phyloP scores from a whole-genome alignment of 2,888 invertebrate genomes.

The Serripes groenlandicus region DNA sequence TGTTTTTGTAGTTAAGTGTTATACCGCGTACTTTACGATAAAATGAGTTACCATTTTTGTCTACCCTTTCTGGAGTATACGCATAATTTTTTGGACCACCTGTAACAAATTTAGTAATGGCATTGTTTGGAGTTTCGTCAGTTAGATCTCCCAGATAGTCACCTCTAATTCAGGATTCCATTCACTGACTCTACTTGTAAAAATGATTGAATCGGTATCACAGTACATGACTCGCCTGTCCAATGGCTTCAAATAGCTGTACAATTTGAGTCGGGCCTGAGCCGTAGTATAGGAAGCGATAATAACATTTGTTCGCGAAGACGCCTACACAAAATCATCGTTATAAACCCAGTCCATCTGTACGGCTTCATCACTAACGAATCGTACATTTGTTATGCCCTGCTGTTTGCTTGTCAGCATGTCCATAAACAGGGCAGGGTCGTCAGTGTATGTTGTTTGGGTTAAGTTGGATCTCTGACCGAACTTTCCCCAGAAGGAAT shows the following conservation, averaged over 20 bases:
- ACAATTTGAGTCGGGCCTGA: constrained; percentile 15
- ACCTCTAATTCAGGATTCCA: constrained; percentile 28
- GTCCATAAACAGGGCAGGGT: constrained; percentile 31
- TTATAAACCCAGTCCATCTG: constrained; percentile 23
- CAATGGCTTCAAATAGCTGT: constrained; percentile 26
- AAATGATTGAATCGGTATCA: constrained; percentile 37
- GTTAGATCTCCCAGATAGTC: background rate
- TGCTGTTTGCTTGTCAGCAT: constrained; percentile 42
- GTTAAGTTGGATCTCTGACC: constrained; percentile 47
- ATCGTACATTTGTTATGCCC: constrained; percentile 28
- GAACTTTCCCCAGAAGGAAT: constrained; percentile 60
- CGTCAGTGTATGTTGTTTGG: constrained; percentile 21
- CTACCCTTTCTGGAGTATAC: constrained; percentile 1
- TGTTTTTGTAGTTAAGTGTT: constrained; percentile 39
- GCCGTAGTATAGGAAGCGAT: background rate
- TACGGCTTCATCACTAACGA: constrained; percentile 32
- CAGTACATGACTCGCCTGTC: constrained; percentile 15
- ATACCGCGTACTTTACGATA: constrained; percentile 38
- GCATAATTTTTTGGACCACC: constrained; percentile 40
- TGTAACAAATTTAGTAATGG: constrained; percentile 54
- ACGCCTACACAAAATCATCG: constrained; percentile 22
- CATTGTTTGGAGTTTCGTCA: background rate
- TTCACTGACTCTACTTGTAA: constrained; percentile 15
- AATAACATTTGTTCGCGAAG: constrained; percentile 22
- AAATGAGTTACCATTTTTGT: constrained; percentile 18